Evolutionary conservation across 2,797 vertebrate genomes (phyloP).

Genomic region (Periparus ater): DNA sequence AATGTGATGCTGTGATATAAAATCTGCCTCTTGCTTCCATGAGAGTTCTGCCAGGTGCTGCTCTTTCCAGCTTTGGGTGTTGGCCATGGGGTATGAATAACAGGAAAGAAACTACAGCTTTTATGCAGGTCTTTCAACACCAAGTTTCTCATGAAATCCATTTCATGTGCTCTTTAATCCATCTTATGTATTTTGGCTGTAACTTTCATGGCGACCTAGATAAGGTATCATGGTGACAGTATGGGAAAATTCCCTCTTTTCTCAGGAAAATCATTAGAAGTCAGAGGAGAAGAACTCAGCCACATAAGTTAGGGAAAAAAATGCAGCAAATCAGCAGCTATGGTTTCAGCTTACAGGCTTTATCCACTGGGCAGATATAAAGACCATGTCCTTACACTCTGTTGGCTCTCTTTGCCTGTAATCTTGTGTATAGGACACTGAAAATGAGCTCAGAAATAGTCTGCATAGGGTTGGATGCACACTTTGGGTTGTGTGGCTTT

Average conservation of each 20-base stretch:
- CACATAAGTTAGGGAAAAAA: not conserved
- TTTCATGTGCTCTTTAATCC: not conserved
- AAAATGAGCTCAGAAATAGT: not conserved
- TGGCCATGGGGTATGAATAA: not conserved
- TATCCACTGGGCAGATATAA: not conserved
- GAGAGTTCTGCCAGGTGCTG: not conserved
- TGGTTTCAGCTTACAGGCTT: not conserved
- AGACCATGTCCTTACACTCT: rapidly evolving
- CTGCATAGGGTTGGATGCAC: not conserved
- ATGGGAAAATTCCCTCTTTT: not conserved
- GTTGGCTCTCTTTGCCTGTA: not conserved
- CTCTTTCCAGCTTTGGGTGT: not conserved
- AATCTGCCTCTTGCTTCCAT: not conserved
- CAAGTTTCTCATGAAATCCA: not conserved
- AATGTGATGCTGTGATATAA: not conserved
- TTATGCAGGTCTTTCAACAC: not conserved
- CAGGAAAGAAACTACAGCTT: not conserved
- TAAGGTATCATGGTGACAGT: not conserved
- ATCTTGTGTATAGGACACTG: not conserved
- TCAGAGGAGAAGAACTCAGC: not conserved
- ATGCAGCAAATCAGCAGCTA: not conserved
- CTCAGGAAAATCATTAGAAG: not conserved
- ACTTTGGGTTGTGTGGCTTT: not conserved
- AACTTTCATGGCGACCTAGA: not conserved
- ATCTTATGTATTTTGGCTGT: not conserved